phyloP scores from a whole-genome alignment of 1,140 invertebrate species.

The Plodia interpunctella region DNA sequence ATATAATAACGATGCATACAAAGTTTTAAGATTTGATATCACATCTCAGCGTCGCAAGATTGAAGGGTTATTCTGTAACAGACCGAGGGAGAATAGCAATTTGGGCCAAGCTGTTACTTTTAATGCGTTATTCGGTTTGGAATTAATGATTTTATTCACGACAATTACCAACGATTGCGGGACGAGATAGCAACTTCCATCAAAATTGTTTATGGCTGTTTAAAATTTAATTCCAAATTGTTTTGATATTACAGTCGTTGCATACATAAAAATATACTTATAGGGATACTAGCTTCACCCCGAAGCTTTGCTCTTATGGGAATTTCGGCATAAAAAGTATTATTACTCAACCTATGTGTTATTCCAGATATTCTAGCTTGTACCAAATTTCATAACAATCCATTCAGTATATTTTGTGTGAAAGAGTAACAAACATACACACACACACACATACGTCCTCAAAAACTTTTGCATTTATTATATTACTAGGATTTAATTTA shows the following conservation, averaged over 20 bases:
- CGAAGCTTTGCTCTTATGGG: too few relatives aligned
- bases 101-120: conserved; percentile 65
- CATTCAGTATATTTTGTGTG: too few relatives aligned
- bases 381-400: too few relatives aligned
- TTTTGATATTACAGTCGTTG: background rate
- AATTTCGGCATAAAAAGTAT: too few relatives aligned
- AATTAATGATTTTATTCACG: conserved; percentile 71
- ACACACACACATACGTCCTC: too few relatives aligned
- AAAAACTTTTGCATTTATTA: too few relatives aligned
- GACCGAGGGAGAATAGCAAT: background rate
- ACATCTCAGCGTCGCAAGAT: conserved; percentile 3
- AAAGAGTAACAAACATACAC: too few relatives aligned
- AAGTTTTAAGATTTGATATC: conserved; percentile 1
- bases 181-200: conserved; percentile 12
- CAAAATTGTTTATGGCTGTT: conserved; percentile 32
- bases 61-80: conserved; percentile 9
- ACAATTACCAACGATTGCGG: conserved; percentile 51
- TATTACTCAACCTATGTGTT: too few relatives aligned
- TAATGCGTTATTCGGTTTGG: conserved; percentile 69
- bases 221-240: conserved; percentile 29
- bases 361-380: too few relatives aligned
- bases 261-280: too few relatives aligned
- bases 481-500: too few relatives aligned
- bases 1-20: too few relatives aligned
- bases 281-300: background rate